phyloP scores from a whole-genome alignment of 2,113 vertebrate species.

The Mungos mungo region DNA sequence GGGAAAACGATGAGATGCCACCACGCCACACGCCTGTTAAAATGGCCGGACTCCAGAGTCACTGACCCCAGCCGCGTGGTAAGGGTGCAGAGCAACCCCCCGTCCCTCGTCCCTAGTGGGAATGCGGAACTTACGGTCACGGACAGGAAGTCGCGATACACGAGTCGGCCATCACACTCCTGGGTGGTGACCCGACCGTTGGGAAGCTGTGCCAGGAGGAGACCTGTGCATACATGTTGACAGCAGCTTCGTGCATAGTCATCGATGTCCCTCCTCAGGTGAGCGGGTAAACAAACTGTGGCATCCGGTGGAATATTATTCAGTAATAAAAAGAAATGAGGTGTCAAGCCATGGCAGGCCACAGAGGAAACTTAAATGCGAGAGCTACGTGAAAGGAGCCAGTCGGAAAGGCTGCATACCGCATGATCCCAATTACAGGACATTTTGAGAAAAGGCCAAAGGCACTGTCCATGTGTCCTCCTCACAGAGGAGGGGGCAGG shows the following conservation, averaged over 20 bases:
- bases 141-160: too few species aligned
- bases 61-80: rapidly evolving
- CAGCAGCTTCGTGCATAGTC: neutral
- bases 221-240: neutral
- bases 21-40: neutral
- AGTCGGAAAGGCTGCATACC: neutral
- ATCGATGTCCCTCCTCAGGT: neutral
- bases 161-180: rapidly evolving
- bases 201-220: neutral
- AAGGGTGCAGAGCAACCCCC: neutral
- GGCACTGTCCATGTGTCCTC: neutral
- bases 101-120: neutral
- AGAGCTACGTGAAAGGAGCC: neutral
- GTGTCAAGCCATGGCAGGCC: neutral
- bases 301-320: neutral
- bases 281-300: too few species aligned
- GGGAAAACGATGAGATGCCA: neutral
- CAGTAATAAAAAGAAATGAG: neutral
- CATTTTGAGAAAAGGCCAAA: neutral
- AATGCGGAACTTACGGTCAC: neutral
- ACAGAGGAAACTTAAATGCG: neutral
- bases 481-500: neutral
- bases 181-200: neutral
- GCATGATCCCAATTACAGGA: neutral
- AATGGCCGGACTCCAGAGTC: neutral